Percentiles rank a stretch among this genome's conserved stretches.
Evolutionary conservation across 35 echinoderm and acorn worm genomes (phyloP).

Genomic region (Stichopus chloronotus): DNA sequence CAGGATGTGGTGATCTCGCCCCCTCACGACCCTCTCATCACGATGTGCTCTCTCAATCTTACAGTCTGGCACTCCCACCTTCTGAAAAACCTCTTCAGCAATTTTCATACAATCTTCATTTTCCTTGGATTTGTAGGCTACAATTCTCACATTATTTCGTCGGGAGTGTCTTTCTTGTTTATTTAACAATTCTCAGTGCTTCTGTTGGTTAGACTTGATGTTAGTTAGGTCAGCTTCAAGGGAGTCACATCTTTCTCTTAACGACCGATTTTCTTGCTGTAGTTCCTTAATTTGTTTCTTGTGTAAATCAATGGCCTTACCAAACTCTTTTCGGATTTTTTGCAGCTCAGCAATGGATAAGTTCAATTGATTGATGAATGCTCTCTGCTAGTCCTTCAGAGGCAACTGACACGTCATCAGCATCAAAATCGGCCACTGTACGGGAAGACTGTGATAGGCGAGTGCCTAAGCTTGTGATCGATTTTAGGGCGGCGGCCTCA

Average conservation of each 20-base stretch:
- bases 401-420: not conserved
- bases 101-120: constrained; percentile 13
- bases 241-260: not conserved
- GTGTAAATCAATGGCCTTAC: too few species aligned
- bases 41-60: not conserved
- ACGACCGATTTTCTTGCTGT: too few species aligned
- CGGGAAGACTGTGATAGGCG: too few species aligned
- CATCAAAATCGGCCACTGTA: not conserved
- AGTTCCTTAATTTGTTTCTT: too few species aligned
- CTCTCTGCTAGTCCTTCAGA: not conserved
- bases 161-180: not conserved
- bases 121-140: not conserved
- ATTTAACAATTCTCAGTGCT: not conserved
- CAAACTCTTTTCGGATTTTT: too few species aligned
- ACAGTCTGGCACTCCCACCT: not conserved
- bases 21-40: not conserved
- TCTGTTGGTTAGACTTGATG: not conserved
- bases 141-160: not conserved
- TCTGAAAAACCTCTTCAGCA: not conserved
- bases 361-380: not conserved
- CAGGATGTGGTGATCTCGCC: not conserved
- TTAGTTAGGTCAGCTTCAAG: not conserved
- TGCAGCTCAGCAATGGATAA: not conserved
- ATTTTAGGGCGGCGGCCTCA: too few species aligned
- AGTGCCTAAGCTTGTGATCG: too few species aligned